phyloP scores from a whole-genome alignment of 2,797 vertebrate genomes.

The Phrynocephalus forsythii region DNA sequence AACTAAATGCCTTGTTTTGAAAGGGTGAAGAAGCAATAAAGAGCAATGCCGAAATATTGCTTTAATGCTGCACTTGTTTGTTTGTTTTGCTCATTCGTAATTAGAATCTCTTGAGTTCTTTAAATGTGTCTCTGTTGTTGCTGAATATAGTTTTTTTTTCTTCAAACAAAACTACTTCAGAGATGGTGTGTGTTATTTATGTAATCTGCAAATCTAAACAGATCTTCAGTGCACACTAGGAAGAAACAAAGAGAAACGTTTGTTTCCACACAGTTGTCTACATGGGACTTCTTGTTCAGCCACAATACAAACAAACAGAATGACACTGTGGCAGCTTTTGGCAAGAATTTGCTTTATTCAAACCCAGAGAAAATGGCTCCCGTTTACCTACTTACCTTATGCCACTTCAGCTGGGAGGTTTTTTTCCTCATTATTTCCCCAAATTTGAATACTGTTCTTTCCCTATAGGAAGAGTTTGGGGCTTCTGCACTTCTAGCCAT shows the following conservation, averaged over 20 bases:
- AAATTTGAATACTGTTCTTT: neutral
- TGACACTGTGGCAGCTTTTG: neutral
- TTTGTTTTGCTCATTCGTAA: neutral
- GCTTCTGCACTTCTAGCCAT: neutral
- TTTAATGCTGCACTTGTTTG: neutral
- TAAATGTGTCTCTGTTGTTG: neutral
- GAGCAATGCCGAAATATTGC: neutral
- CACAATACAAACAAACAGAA: neutral
- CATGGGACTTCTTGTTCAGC: neutral
- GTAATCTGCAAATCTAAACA: neutral
- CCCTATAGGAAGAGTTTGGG: neutral
- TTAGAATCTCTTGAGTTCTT: neutral
- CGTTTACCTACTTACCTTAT: neutral
- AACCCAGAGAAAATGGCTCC: neutral
- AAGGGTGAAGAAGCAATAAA: neutral
- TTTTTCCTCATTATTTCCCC: conserved; percentile 1
- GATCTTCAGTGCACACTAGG: neutral
- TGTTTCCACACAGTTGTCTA: neutral
- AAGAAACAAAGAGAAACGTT: neutral
- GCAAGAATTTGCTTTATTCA: neutral
- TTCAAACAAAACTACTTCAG: neutral
- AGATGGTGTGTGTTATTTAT: neutral
- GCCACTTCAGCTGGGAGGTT: neutral
- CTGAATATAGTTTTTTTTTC: neutral
- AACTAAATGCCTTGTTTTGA: neutral